These are phyloP conservation scores for Tyrophagus putrescentiae DNA, from an alignment of 1,140 invertebrate species.

Conservation along the genomic window DNA sequence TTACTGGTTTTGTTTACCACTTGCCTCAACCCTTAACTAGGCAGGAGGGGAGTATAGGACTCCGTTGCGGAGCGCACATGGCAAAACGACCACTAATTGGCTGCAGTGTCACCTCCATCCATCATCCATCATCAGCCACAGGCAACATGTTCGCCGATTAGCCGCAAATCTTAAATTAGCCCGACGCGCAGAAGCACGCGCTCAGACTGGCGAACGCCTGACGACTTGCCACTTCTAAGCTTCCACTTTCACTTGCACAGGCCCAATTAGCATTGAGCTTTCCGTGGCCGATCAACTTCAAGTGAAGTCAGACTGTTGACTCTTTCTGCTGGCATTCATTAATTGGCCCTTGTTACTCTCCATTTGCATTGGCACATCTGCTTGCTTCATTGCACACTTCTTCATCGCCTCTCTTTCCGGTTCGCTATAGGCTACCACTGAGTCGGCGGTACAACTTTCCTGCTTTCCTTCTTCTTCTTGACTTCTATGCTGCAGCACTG, in stretches of 20 bases:
- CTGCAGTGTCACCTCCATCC: slow-evolving; percentile 7
- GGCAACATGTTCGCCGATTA: neutral
- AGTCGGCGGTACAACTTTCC: no score
- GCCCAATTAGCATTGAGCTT: neutral
- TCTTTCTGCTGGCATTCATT: neutral
- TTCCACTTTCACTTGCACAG: neutral
- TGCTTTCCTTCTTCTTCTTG: no score
- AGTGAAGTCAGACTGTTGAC: neutral
- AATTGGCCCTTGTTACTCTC: neutral
- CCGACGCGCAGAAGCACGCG: neutral
- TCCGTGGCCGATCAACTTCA: no score
- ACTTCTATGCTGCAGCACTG: no score
- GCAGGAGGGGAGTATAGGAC: no score
- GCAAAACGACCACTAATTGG: slow-evolving; percentile 9
- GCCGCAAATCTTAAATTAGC: neutral
- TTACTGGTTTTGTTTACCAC: neutral
- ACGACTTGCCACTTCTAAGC: neutral
- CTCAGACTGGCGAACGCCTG: neutral
- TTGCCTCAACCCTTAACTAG: neutral
- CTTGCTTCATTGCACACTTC: no score
- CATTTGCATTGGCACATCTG: neutral
- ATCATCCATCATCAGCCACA: neutral
- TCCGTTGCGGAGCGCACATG: no score
- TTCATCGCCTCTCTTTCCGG: no score
- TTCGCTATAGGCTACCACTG: no score